Percentiles rank a stretch among this genome's conserved stretches.
Conservation (phyloP, 2,888 invertebrate genomes). For the Hipparchia semele region DNA sequence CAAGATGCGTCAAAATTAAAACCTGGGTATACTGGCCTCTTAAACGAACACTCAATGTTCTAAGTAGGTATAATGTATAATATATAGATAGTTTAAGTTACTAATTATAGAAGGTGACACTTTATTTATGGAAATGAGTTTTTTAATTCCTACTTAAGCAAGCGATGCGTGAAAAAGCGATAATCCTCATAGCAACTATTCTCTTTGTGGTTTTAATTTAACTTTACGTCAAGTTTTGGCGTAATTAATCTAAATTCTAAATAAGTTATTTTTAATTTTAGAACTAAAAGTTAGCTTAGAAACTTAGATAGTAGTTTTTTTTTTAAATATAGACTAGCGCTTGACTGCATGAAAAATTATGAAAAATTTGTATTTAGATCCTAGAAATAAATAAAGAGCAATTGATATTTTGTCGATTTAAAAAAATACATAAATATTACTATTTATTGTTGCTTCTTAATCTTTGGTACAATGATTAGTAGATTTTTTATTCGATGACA, state of each 20-base stretch:
- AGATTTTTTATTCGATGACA: too few relatives aligned
- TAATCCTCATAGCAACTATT: conserved; percentile 25
- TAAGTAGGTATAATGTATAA: background rate
- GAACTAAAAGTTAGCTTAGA: too few relatives aligned
- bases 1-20: too few relatives aligned
- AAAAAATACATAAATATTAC: too few relatives aligned
- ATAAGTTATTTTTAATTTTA: background rate
- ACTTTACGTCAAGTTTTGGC: background rate
- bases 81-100: background rate
- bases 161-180: conserved; percentile 36
- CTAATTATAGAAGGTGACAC: conserved; percentile 4
- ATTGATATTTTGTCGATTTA: too few relatives aligned
- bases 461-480: too few relatives aligned
- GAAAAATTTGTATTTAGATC: too few relatives aligned
- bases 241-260: background rate
- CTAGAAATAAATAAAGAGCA: too few relatives aligned
- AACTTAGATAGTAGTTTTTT: too few relatives aligned
- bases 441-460: too few relatives aligned
- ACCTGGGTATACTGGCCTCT: background rate
- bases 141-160: conserved; percentile 25
- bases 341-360: too few relatives aligned
- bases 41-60: background rate
- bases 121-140: conserved; percentile 28
- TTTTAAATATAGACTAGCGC: too few relatives aligned
- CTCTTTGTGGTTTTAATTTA: conserved; percentile 8